phyloP scores from a whole-genome alignment of 2,797 vertebrate species.

The Echiichthys vipera region DNA sequence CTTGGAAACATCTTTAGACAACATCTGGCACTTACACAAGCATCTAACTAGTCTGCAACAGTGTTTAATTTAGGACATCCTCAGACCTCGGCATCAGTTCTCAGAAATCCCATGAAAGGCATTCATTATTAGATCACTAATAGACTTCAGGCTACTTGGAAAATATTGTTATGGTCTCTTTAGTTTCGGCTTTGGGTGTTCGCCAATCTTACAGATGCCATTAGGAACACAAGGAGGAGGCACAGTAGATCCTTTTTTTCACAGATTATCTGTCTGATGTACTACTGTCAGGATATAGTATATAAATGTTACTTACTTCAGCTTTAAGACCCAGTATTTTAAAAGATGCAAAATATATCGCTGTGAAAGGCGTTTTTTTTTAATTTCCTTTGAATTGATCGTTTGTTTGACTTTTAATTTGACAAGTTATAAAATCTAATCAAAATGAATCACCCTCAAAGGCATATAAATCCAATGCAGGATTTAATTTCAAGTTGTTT shows the following conservation, averaged over 20 bases:
- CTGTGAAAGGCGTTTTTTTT: not conserved
- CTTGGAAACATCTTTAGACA: not conserved
- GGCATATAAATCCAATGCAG: not conserved
- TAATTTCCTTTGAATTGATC: not conserved
- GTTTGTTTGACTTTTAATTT: not conserved
- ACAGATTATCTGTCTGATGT: too few relatives aligned
- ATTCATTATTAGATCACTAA: not conserved
- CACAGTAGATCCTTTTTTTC: too few relatives aligned
- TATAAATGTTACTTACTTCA: too few relatives aligned
- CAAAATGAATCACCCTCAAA: not conserved
- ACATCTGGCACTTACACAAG: not conserved
- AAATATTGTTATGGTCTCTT: not conserved
- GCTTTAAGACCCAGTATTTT: not conserved
- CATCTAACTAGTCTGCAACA: not conserved
- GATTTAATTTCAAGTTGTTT: not conserved
- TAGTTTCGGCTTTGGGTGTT: too few relatives aligned
- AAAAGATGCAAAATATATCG: not conserved
- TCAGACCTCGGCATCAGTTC: not conserved
- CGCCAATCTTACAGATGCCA: too few relatives aligned
- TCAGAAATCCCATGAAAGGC: not conserved
- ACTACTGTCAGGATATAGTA: too few relatives aligned
- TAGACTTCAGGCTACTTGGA: not conserved
- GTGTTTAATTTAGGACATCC: not conserved
- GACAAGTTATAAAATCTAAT: too few relatives aligned
- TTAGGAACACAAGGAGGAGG: too few relatives aligned